Evolutionary conservation across 2,797 vertebrate genomes (phyloP).

Genomic region (Onychomys arenicola): DNA sequence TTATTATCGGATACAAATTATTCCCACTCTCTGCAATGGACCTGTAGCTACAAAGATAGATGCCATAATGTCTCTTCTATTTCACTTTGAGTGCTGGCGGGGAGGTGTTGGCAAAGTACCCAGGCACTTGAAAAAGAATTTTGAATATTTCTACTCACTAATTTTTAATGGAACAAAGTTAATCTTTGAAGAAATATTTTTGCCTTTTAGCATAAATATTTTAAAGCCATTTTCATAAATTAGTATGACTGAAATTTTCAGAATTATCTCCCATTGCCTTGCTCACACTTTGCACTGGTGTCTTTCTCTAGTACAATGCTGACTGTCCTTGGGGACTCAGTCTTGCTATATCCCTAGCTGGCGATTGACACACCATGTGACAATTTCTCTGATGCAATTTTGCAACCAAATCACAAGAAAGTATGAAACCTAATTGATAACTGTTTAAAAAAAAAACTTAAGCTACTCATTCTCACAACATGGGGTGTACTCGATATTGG

Average conservation of each 20-base stretch:
- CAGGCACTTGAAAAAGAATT: background rate
- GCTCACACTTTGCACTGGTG: background rate
- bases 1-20: background rate
- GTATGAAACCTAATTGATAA: background rate
- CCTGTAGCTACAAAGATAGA: background rate
- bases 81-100: background rate
- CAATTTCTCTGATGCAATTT: background rate
- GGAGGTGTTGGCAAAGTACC: background rate
- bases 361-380: background rate
- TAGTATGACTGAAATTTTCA: background rate
- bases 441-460: background rate
- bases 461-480: conserved; percentile 1
- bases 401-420: conserved; percentile 34
- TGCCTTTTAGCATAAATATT: conserved; percentile 49
- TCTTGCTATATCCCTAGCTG: background rate
- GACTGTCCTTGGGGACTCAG: conserved; percentile 15
- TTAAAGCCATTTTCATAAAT: conserved; percentile 43
- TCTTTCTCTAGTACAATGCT: background rate
- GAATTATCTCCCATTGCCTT: background rate
- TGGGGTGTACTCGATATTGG: background rate
- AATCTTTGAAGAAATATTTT: conserved; percentile 54
- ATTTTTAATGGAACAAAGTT: conserved; percentile 30
- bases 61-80: background rate
- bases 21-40: conserved; percentile 18
- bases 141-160: conserved; percentile 15